phyloP scores from a whole-genome alignment of 1,140 invertebrate species.

The Zophobas morio region DNA sequence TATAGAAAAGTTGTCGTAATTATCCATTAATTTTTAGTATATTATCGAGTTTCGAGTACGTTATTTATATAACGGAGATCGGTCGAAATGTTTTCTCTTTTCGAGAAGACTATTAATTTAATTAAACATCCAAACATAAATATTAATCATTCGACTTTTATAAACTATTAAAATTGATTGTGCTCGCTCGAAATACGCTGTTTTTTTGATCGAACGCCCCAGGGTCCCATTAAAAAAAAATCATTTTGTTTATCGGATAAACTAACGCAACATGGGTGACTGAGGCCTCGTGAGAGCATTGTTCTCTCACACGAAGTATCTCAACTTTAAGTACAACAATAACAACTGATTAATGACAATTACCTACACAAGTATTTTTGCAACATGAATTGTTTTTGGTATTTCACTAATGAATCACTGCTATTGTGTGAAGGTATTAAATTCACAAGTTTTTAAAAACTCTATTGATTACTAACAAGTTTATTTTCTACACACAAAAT shows the following conservation, averaged over 20 bases:
- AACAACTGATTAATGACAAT: no score
- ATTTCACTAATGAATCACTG: no score
- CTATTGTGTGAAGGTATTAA: no score
- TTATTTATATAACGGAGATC: constrained; percentile 35
- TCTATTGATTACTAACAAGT: no score
- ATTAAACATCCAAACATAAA: constrained; percentile 27
- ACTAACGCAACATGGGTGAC: no score
- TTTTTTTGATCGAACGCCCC: constrained; percentile 34
- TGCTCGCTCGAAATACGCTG: neutral
- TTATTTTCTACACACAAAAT: no score
- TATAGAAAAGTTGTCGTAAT: constrained; percentile 33
- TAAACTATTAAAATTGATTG: constrained; percentile 39
- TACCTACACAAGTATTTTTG: no score
- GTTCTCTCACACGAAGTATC: no score
- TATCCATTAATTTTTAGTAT: constrained; percentile 41
- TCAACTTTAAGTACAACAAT: no score
- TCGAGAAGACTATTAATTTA: constrained; percentile 32
- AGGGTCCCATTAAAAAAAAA: constrained; percentile 7
- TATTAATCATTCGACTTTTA: constrained; percentile 37
- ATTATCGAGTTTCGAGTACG: constrained; percentile 21
- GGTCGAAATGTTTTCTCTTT: constrained; percentile 35
- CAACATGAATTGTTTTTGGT: no score
- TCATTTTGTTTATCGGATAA: neutral
- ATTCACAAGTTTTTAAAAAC: no score
- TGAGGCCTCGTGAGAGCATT: no score